Conservation (phyloP, 2,888 invertebrate species). For the Ophraella communa region DNA sequence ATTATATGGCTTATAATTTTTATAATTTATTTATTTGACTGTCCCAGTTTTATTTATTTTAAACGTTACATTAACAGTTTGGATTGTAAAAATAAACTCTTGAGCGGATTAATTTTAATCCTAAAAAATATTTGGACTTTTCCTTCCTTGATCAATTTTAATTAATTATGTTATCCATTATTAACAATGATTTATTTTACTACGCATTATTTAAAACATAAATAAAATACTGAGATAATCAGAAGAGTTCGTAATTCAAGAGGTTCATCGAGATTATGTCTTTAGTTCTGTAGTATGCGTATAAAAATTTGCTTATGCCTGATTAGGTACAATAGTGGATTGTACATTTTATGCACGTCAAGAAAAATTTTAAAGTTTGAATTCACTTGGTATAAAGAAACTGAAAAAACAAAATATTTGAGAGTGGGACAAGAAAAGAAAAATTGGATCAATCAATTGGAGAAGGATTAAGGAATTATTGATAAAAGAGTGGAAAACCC, state of each 20-base stretch:
- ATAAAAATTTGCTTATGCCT: neutral
- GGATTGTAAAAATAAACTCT: neutral
- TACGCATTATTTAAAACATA: neutral
- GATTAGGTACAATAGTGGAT: neutral
- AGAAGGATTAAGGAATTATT: no score
- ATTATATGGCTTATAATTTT: neutral
- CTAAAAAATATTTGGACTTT: neutral
- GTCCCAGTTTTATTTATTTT: neutral
- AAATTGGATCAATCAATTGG: no score
- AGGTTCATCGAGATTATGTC: neutral
- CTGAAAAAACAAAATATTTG: no score
- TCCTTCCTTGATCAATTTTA: neutral
- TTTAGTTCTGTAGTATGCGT: neutral
- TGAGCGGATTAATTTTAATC: neutral
- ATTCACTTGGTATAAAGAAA: neutral
- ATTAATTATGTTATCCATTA: neutral
- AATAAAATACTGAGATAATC: neutral
- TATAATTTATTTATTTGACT: neutral
- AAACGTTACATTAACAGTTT: neutral
- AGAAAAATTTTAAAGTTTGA: neutral
- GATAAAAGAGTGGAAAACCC: no score
- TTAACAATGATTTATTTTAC: neutral
- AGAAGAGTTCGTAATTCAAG: neutral
- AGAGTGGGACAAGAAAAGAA: no score
- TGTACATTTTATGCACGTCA: neutral